Percentiles rank a stretch among this genome's conserved stretches.
Conservation (phyloP, 2,113 vertebrate species). For the Sylvicapra grimmia region DNA sequence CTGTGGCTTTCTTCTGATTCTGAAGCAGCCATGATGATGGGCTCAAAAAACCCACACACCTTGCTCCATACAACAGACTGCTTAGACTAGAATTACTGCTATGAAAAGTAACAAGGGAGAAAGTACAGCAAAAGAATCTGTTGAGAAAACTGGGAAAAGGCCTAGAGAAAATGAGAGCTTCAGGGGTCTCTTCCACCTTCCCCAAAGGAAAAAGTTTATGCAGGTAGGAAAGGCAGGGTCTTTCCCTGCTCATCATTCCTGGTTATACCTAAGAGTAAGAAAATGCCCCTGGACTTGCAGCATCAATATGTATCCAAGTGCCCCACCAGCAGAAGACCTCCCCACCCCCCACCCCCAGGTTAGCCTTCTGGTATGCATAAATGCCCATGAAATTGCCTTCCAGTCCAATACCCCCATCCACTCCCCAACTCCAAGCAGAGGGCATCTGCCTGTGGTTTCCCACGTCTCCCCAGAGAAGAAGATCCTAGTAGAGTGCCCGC, state of each 20-base stretch:
- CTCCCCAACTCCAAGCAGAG: constrained; percentile 54
- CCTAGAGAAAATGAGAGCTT: constrained; percentile 59
- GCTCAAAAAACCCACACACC: constrained; percentile 25
- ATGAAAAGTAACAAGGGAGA: constrained; percentile 66
- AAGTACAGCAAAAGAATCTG: constrained; percentile 44
- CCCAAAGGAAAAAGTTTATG: constrained; percentile 75
- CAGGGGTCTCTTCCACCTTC: constrained; percentile 64
- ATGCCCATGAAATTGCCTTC: constrained; percentile 54
- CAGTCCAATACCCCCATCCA: constrained; percentile 4
- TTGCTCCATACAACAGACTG: constrained; percentile 11
- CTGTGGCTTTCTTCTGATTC: constrained; percentile 51
- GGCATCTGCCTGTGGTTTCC: constrained; percentile 72
- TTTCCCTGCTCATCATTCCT: constrained; percentile 68
- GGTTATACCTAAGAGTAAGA: constrained; percentile 71
- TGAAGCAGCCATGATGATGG: constrained; percentile 30
- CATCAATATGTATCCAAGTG: constrained; percentile 63
- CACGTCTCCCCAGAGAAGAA: constrained; percentile 52
- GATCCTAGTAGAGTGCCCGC: too few species aligned
- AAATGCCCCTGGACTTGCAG: constrained; percentile 74
- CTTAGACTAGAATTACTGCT: constrained; percentile 43
- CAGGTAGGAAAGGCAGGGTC: constrained; percentile 70
- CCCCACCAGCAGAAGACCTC: constrained; percentile 2
- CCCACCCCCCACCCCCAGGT: not conserved
- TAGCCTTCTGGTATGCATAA: constrained; percentile 40
- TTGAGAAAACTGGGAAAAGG: constrained; percentile 51